These are phyloP conservation scores for Chrysolina americana DNA, from an alignment of 2,888 invertebrate species.

Conservation along the genomic window DNA sequence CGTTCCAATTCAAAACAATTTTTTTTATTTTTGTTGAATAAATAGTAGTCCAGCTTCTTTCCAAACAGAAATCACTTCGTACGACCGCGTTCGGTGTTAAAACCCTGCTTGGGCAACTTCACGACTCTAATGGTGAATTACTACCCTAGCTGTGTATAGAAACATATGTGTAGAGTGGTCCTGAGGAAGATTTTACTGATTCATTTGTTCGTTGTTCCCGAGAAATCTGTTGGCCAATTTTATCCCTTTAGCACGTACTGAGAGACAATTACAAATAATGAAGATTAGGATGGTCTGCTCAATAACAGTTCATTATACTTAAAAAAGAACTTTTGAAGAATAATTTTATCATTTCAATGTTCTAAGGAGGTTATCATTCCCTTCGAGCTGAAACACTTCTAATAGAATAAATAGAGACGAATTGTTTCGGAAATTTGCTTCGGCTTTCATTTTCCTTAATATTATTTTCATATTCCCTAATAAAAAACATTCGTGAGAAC, in stretches of 20 bases:
- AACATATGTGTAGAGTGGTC: constrained; percentile 65
- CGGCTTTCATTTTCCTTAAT: too few species aligned
- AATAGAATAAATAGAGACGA: too few species aligned
- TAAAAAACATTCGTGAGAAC: too few species aligned
- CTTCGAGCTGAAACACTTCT: too few species aligned
- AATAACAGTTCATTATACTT: too few species aligned
- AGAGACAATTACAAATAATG: constrained; percentile 69
- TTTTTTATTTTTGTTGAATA: neutral
- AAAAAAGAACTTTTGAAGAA: too few species aligned
- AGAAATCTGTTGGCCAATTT: constrained; percentile 51
- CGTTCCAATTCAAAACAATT: too few species aligned
- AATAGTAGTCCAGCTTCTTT: neutral
- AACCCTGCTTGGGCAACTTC: constrained; percentile 58
- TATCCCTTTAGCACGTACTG: constrained; percentile 65
- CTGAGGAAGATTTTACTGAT: constrained; percentile 38
- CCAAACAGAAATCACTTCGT: neutral
- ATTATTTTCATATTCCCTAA: too few species aligned
- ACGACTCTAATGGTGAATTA: constrained; percentile 68
- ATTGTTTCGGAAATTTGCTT: too few species aligned
- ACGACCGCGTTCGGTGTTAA: constrained; percentile 45
- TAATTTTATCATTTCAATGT: too few species aligned
- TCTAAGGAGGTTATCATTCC: too few species aligned
- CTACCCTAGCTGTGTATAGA: constrained; percentile 65
- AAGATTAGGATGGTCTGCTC: constrained; percentile 61
- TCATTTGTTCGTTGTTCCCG: neutral